Evolutionary conservation across 2,888 invertebrate genomes (phyloP).

Genomic region (Temnothorax rugatulus): DNA sequence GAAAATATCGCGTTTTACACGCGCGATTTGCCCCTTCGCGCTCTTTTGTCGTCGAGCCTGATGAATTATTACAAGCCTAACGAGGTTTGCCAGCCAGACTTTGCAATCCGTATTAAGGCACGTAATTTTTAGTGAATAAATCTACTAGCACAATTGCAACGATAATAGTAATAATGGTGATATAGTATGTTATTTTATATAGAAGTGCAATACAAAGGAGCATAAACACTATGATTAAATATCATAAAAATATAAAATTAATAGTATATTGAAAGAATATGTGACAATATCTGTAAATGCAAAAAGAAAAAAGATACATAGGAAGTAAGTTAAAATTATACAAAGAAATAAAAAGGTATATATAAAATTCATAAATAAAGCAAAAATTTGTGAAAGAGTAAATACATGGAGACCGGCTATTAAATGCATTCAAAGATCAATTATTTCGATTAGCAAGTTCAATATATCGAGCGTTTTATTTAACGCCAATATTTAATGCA

Average conservation of each 20-base stretch:
- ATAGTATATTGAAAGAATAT: not conserved
- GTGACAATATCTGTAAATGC: not conserved
- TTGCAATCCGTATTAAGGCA: not conserved
- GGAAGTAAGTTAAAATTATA: not conserved
- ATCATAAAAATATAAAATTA: not conserved
- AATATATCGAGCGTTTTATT: not conserved
- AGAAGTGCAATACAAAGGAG: not conserved
- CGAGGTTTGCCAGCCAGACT: not conserved
- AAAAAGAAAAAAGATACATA: not conserved
- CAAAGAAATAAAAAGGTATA: not conserved
- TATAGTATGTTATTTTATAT: not conserved
- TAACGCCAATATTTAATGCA: constrained; percentile 1
- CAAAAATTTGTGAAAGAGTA: not conserved
- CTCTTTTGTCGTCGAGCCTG: not conserved
- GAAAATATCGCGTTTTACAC: constrained; percentile 40
- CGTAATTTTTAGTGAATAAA: not conserved
- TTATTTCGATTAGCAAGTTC: constrained; percentile 2
- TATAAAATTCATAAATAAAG: not conserved
- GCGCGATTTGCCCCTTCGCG: not conserved
- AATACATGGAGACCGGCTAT: not conserved
- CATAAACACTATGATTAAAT: not conserved
- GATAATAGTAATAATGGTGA: not conserved
- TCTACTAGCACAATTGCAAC: not conserved
- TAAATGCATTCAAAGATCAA: not conserved
- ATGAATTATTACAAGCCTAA: constrained; percentile 23